Evolutionary conservation across 1,140 invertebrate species (phyloP), one percentile per base, ranked within the genome.

Genomic region (Eciton burchellii): DNA sequence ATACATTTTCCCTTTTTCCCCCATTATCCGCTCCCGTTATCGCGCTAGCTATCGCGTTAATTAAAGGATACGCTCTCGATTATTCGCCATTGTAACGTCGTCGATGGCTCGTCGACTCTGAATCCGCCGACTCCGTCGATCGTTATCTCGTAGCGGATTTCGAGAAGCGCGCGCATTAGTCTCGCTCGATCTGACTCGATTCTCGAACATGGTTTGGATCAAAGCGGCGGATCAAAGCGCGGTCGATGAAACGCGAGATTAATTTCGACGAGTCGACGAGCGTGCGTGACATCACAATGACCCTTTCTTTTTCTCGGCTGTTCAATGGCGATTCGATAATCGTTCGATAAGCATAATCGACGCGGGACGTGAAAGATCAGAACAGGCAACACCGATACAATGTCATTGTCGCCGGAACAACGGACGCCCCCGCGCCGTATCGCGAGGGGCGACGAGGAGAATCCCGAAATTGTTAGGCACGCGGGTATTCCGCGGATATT

Each of bases 401-500:
- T 26, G 57, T 84, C 24, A 59, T 60, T 21, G 19, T 35, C 12
- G 35, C 3, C 14, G 12, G 47, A 84, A 84, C 84, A 86, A 86
- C 74, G n/a, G 72, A 56, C 43, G 19, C 41, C 21, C 24, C 21
- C 21, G 73, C 6, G 5, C 62, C 84, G 49, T 83, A 68, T 73
- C 24, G 68, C n/a, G n/a, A n/a, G n/a, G n/a, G n/a, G n/a, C n/a
- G n/a, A n/a, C n/a, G 29, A 60, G 16, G 49, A 60, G 16, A 35
- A 79, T 79, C 24, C 43, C 24, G 85, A 84, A 84, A 88, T 87
- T 87, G 77, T 88, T 87, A 85, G 82, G 83, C 45, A 26, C 29
- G 70, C 72, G 35, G 77, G 45, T 71, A 82, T 81, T 86, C 65
- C 76, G 57, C 26, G 29, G 84, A 86, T 90, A 89, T 89, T 90